Percentiles rank a stretch among this genome's conserved stretches.
Evolutionary conservation across 2,797 vertebrate genomes (phyloP).

Genomic region (Eulemur coronatus): DNA sequence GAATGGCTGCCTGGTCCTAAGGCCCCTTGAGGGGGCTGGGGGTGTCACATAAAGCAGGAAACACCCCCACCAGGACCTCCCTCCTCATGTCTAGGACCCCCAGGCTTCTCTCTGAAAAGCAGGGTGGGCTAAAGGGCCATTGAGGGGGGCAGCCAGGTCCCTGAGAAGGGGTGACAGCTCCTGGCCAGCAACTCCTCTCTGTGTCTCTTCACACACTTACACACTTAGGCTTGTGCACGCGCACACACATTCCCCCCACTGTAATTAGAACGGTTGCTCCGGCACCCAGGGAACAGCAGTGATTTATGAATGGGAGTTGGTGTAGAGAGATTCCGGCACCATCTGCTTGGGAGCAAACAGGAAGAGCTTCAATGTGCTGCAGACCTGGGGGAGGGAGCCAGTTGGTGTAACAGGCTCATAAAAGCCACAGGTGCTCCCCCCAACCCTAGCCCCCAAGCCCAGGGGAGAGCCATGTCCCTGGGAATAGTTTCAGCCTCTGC

Average conservation of each 20-base stretch:
- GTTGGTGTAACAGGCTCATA: constrained; percentile 85
- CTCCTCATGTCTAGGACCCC: background rate
- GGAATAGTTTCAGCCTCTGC: background rate
- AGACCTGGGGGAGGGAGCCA: constrained; percentile 85
- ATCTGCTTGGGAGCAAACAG: constrained; percentile 88
- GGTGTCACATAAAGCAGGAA: background rate
- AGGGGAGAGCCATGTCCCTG: background rate
- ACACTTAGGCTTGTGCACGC: background rate
- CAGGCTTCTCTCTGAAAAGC: background rate
- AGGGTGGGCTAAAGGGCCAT: background rate
- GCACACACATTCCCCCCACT: constrained; percentile 21
- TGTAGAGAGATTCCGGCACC: constrained; percentile 85
- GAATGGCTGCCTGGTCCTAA: background rate
- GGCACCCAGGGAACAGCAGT: constrained; percentile 77
- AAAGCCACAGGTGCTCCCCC: constrained; percentile 86
- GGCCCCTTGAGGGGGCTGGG: background rate
- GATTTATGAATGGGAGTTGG: constrained; percentile 87
- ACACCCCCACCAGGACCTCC: background rate
- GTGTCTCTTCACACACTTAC: background rate
- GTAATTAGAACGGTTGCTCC: constrained; percentile 83
- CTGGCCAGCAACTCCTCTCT: background rate
- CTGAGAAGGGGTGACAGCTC: background rate
- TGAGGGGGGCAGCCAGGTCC: background rate
- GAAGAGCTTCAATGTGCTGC: constrained; percentile 85
- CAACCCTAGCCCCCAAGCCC: background rate